Base-by-base conservation (phyloP, 2,113 vertebrate species). In the Mungos mungo region DNA sequence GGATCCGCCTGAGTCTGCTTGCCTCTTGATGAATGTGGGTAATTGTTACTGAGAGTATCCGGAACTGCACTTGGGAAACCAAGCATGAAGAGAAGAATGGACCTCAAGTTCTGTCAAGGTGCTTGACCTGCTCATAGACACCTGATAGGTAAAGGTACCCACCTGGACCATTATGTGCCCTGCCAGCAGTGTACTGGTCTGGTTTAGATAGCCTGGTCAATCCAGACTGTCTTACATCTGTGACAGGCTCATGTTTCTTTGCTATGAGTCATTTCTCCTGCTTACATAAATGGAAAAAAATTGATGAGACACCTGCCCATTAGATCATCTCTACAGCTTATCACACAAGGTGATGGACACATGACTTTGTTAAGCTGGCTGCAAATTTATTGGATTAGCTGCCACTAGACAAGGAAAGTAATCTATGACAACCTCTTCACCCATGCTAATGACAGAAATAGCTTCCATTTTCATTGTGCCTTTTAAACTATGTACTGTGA, bases 241-340 rank as follows among this genome's bases (percentile, higher is more conserved):
- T 38, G 86, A 71, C 31, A 19, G 90, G 79, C 50, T 90, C 93
- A 27, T 12, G n/a, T 95, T 97, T 85, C 96, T 92, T 95, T 77
- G 87, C 82, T 80, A 50, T 1, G 5, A 90, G 47, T 82, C 93
- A 93, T 72, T 82, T 91, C 54, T 25, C 12, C 83, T 1, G 0
- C 63, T 95, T 88, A 89, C 31, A 86, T 25, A 80, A 74, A 72
- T 0, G n/a, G 83, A 93, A 96, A 96, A 96, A 90, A 57, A 86
- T 7, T 29, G 31, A 76, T 88, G 29, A n/a, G 65, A 50, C 45
- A 33, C 80, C 65, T 38, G 10, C 54, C 80, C 29, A 25, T 89
- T 93, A 31, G 71, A 68, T 77, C 90, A 82, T 2, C 52, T 45
- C 77, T 80, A 63, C 3, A 84, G 77, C 54, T 93, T 33, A 29